Conservation (phyloP, 2,888 invertebrate genomes). For the Tryphoninae sp. region DNA sequence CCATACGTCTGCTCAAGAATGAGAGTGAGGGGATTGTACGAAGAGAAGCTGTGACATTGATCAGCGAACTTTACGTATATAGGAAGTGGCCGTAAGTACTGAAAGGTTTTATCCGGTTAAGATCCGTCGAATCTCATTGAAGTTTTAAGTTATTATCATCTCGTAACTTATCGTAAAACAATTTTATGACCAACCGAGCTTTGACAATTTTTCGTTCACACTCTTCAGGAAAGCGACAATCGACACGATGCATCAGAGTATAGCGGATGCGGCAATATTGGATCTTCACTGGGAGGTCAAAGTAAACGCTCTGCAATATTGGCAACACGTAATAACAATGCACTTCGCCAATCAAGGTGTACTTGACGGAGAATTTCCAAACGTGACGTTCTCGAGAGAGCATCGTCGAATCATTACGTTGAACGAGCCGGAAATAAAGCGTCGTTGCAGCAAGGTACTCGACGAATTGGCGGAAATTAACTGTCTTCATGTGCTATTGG, state of each 20-base stretch:
- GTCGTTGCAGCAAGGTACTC: conserved; percentile 85
- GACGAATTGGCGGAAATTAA: conserved; percentile 87
- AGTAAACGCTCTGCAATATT: conserved; percentile 87
- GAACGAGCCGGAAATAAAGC: conserved; percentile 86
- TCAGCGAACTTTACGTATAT: conserved; percentile 86
- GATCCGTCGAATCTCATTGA: too few species aligned
- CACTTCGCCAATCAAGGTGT: conserved; percentile 90
- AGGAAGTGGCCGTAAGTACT: conserved; percentile 83
- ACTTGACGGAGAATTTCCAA: conserved; percentile 91
- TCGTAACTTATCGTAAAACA: not conserved
- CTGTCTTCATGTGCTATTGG: conserved; percentile 86
- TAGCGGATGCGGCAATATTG: conserved; percentile 86
- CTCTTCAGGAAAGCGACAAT: conserved; percentile 80
- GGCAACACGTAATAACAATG: conserved; percentile 86
- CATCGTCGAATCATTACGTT: conserved; percentile 89
- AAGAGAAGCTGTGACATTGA: conserved; percentile 87
- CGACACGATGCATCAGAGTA: conserved; percentile 84
- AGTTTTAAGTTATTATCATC: not conserved
- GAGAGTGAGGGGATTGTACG: conserved; percentile 91
- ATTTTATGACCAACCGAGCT: not conserved
- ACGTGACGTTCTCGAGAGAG: conserved; percentile 90
- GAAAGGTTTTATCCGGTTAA: too few species aligned
- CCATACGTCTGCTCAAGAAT: conserved; percentile 84
- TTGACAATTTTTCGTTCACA: not conserved
- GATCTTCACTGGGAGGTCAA: conserved; percentile 94